These are phyloP conservation scores for Carassius carassius DNA, from an alignment of 2,113 vertebrate genomes.

Conservation along the genomic window DNA sequence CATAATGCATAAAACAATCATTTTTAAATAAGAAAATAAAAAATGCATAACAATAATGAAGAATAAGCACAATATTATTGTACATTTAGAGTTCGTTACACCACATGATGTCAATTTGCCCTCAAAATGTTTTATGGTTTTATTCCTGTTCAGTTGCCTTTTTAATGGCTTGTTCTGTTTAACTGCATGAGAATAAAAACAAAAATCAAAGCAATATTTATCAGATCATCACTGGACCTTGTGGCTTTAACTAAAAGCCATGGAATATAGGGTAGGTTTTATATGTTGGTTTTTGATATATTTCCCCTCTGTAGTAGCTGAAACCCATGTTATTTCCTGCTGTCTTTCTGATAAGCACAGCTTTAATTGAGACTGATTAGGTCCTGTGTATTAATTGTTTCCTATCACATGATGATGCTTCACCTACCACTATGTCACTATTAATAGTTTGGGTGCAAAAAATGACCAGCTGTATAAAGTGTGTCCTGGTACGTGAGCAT, in stretches of 20 bases:
- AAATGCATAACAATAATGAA: too few relatives aligned
- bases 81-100: too few relatives aligned
- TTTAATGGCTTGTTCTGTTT: not conserved
- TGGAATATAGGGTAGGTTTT: not conserved
- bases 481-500: not conserved
- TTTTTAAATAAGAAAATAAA: too few relatives aligned
- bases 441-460: not conserved
- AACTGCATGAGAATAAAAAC: not conserved
- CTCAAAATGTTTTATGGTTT: too few relatives aligned
- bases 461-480: too few relatives aligned
- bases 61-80: too few relatives aligned
- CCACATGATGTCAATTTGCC: too few relatives aligned
- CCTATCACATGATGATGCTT: conserved; percentile 12
- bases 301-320: not conserved
- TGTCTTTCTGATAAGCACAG: not conserved
- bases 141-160: not conserved
- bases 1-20: too few relatives aligned
- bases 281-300: not conserved
- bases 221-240: not conserved
- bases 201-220: not conserved
- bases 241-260: not conserved
- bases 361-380: not conserved
- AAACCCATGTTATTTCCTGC: not conserved
- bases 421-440: conserved; percentile 9
- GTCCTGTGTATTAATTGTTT: conserved; percentile 1